Conservation (phyloP, 2,888 invertebrate species). For the Nephrotoma appendiculata region DNA sequence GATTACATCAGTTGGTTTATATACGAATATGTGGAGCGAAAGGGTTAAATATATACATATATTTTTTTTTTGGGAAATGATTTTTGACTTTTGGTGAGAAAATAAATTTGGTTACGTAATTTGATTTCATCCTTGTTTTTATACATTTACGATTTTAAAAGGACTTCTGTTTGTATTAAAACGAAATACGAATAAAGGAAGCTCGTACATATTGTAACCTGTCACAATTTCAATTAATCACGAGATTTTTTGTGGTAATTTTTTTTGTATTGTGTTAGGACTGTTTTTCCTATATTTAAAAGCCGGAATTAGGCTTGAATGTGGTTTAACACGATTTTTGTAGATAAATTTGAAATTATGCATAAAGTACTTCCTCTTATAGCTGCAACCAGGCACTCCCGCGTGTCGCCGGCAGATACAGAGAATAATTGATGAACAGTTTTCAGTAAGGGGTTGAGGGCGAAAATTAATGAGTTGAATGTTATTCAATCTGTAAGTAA, state of each 20-base stretch:
- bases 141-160: neutral
- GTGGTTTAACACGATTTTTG: too few species aligned
- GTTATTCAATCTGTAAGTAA: too few species aligned
- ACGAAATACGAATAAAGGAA: neutral
- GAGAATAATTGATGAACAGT: too few species aligned
- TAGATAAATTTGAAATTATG: too few species aligned
- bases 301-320: too few species aligned
- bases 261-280: neutral
- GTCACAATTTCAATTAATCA: neutral
- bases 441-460: too few species aligned
- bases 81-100: neutral
- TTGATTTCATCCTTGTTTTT: neutral
- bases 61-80: neutral
- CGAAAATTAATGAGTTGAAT: too few species aligned
- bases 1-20: neutral
- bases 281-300: too few species aligned
- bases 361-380: too few species aligned
- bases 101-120: neutral
- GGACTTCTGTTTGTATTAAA: neutral
- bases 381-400: too few species aligned
- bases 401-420: too few species aligned
- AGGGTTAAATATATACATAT: neutral
- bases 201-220: neutral
- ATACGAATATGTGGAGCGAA: neutral
- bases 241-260: neutral